A percentile compares a stretch with the other conserved stretches of the same genome.
These are phyloP conservation scores for Silurus glanis DNA, from an alignment of 2,113 vertebrate species.

Conservation along the genomic window DNA sequence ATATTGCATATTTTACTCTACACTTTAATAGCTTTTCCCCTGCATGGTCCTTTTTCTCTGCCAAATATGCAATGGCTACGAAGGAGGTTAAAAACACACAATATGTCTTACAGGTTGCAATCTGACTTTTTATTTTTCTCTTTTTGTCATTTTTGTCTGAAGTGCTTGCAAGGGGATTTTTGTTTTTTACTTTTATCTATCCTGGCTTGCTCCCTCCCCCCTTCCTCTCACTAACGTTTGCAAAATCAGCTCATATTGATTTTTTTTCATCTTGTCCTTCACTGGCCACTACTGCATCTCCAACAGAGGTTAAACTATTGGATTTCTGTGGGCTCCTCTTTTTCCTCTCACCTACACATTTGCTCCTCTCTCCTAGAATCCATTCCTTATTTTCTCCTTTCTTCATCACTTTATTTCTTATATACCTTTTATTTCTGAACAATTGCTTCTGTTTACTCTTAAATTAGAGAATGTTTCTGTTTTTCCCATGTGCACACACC, in stretches of 20 bases:
- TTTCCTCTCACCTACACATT: constrained; percentile 42
- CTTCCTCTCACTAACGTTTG: constrained; percentile 56
- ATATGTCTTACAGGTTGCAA: not conserved
- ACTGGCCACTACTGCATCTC: constrained; percentile 69
- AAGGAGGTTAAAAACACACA: not conserved
- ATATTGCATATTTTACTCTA: not conserved
- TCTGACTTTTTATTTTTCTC: not conserved
- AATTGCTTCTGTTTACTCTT: not conserved
- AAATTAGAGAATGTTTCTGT: too few species aligned
- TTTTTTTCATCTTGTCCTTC: constrained; percentile 71
- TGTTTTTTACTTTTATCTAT: constrained; percentile 20
- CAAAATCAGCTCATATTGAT: constrained; percentile 81
- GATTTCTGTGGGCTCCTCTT: constrained; percentile 63
- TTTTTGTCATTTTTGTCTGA: constrained; percentile 6
- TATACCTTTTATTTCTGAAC: constrained; percentile 25
- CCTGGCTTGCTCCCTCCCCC: constrained; percentile 48
- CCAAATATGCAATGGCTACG: not conserved
- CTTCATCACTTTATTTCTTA: not conserved
- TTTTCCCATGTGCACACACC: not conserved
- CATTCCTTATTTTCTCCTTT: constrained; percentile 3
- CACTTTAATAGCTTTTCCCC: not conserved
- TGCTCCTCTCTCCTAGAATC: constrained; percentile 20
- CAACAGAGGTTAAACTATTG: constrained; percentile 77
- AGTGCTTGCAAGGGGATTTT: not conserved
- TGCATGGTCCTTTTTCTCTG: not conserved